phyloP scores from a whole-genome alignment of 2,113 vertebrate genomes.

The Riparia riparia region DNA sequence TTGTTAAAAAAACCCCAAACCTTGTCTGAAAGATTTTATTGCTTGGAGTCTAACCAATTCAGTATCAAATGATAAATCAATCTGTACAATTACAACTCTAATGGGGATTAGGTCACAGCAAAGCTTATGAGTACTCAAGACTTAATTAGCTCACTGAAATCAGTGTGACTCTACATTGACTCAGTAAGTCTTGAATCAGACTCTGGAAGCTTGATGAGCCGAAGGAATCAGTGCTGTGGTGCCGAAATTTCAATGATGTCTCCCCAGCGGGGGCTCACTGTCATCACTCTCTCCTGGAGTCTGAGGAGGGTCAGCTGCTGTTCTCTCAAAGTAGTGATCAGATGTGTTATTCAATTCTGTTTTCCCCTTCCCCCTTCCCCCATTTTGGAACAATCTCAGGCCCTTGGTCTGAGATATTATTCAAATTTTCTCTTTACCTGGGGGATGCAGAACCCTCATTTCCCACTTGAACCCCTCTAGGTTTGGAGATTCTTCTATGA shows the following conservation, averaged over 20 bases:
- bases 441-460: not conserved
- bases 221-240: not conserved
- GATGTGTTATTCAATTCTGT: not conserved
- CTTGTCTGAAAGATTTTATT: not conserved
- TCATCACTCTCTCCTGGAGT: not conserved
- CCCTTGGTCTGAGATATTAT: not conserved
- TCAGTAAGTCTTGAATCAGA: not conserved
- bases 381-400: not conserved
- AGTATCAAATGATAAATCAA: constrained; percentile 52
- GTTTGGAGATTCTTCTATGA: not conserved
- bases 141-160: constrained; percentile 57
- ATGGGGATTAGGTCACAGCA: constrained; percentile 43
- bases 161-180: constrained; percentile 12
- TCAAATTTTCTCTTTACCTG: not conserved
- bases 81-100: constrained; percentile 47
- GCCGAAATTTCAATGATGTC: not conserved
- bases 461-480: not conserved
- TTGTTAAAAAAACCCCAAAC: no score
- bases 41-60: constrained; percentile 13
- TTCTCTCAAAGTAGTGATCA: not conserved
- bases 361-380: rapidly evolving
- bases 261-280: not conserved
- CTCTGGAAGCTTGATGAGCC: not conserved
- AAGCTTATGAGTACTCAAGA: constrained; percentile 46
- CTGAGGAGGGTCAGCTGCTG: not conserved